Evolutionary conservation across 2,888 invertebrate genomes (phyloP), one percentile per base, ranked within the genome.

Genomic region (Ditylenchus weischeri): DNA sequence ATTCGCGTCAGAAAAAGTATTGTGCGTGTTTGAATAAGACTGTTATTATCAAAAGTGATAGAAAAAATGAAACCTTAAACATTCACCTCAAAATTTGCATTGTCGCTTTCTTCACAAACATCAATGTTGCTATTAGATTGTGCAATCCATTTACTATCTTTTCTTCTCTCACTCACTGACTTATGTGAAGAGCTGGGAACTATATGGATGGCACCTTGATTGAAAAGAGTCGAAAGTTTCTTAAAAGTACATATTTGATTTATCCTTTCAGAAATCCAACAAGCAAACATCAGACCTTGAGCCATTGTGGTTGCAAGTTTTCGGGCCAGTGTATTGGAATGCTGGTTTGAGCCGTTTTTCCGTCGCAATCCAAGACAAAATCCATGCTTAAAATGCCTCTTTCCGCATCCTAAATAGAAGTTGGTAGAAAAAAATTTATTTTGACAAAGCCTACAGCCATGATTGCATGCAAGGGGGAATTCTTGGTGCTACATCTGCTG

Each of bases 241-340:
- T 64, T n/a, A 13, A 64, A 35, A 18, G 48, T 6, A 8, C 29
- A 8, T 36, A 36, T 11, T 35, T 23, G 11, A 51, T 29, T 63
- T 0, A 29, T n/a, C 54, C 1, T 13, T 43, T 15, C 8, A 10
- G 1, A 54, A 18, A 54, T 7, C 21, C 29, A 29, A 29, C 29
- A 29, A 29, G 29, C 29, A 29, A 13, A 54, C 18, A n/a, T 15
- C 21, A 4, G 43, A 69, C 69, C 51, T 62, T 59, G 36, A 69
- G 68, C 69, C 69, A 69, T 19, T 23, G 21, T 47, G 69, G 69
- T 36, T 68, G 57, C 21, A 64, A 18, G 1, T 69, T 29, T 23
- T 19, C 23, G 21, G 67, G 64, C 69, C 69, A 69, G 7, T 64
- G 54, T 18, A 69, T 51, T 6, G 69, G 69, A 23, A 36, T 1